Evolutionary conservation across 2,888 invertebrate genomes (phyloP), one percentile per base, ranked within the genome.

Genomic region (Cetonia aurata): DNA sequence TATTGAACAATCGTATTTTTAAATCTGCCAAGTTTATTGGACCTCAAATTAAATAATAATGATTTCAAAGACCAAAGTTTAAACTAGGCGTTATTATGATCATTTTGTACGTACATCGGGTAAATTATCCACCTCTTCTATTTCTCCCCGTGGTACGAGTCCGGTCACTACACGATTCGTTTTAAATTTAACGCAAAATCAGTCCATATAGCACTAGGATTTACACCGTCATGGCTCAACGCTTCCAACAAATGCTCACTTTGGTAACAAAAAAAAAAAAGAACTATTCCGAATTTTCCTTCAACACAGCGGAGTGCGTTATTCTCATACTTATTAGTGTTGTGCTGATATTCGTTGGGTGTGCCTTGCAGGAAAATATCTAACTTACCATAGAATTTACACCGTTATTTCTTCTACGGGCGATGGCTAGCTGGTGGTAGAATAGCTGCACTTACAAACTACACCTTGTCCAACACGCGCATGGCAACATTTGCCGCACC

Each of bases 171-270:
- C 77, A 76, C 76, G 75, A 70, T 73, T 73, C 62, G 62, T 73
- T 77, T 76, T 73, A 74, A 75, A 72, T 76, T 75, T 76, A 75
- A 75, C 74, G 75, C 75, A 73, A 75, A 74, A 76, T 74, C 70
- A 75, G 75, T 77, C 76, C 77, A 75, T 74, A 75, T 74, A 77
- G 78, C 83, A 83, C 82, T 83, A 80, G 77, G 82, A 82, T 81
- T 83, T 80, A 83, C 82, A 83, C 83, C 82, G 83, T 84, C 84
- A 83, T 83, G 82, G 82, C 82, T 83, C 78, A 79, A 79, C 75
- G 78, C 77, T 80, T 77, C 75, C 46, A 75, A 77, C 77, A 77
- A 78, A 76, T 78, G 74, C 75, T 75, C 76, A 76, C 77, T 77
- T 71, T 55, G 42, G 13, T 13, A 13, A 74, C 70, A 74, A 56